phyloP scores from a whole-genome alignment of 2,797 vertebrate species.

The Enteromius unitaeniatus region DNA sequence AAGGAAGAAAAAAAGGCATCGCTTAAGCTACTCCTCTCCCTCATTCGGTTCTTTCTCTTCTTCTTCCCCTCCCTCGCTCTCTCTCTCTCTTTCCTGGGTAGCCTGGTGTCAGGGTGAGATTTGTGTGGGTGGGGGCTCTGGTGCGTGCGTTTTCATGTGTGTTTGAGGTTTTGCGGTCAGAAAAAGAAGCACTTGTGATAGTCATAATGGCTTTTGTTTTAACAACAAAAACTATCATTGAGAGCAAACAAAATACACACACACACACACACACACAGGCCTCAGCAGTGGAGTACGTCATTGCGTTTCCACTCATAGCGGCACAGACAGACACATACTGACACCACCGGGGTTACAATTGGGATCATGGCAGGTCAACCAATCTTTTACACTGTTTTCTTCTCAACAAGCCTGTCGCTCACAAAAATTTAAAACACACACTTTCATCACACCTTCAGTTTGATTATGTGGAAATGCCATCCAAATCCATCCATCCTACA shows the following conservation, averaged over 20 bases:
- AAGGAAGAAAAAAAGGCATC: slow-evolving; percentile 51
- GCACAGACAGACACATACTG: slow-evolving; percentile 71
- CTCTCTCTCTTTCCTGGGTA: slow-evolving; percentile 50
- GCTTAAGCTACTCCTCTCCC: slow-evolving; percentile 42
- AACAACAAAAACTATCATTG: slow-evolving; percentile 52
- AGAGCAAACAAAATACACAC: slow-evolving; percentile 36
- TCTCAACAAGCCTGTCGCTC: neutral
- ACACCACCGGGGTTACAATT: slow-evolving; percentile 66
- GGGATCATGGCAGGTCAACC: slow-evolving; percentile 39
- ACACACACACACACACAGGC: slow-evolving; percentile 27
- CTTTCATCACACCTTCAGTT: neutral
- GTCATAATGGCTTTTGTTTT: slow-evolving; percentile 58
- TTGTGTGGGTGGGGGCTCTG: neutral
- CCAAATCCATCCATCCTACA: neutral
- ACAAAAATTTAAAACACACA: neutral
- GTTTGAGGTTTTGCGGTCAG: slow-evolving; percentile 32
- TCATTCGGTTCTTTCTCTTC: slow-evolving; percentile 27
- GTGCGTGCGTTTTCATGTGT: slow-evolving; percentile 26
- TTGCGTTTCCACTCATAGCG: slow-evolving; percentile 1
- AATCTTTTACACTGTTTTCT: neutral
- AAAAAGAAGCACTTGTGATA: slow-evolving; percentile 53
- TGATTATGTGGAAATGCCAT: neutral
- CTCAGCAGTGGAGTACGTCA: slow-evolving; percentile 19
- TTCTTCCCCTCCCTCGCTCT: slow-evolving; percentile 26
- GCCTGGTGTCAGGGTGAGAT: slow-evolving; percentile 41